Evolutionary conservation across 2,888 invertebrate genomes (phyloP).

Genomic region (Nematopogon swammerdamellus): DNA sequence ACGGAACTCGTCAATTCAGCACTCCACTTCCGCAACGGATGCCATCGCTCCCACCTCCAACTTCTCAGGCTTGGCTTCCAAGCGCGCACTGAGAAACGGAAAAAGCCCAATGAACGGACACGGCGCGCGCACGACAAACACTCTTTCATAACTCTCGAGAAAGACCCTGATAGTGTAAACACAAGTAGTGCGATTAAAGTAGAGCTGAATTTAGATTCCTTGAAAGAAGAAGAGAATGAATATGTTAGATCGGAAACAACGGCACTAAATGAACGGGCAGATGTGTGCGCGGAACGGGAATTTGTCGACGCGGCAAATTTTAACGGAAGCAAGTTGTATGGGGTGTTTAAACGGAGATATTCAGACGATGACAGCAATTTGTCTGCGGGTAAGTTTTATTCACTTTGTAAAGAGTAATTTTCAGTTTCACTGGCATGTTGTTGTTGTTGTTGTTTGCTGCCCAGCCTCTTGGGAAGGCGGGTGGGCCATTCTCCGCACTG

Average conservation of each 20-base stretch:
- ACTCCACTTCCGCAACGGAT: slow-evolving; percentile 8
- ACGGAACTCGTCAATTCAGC: slow-evolving; percentile 8
- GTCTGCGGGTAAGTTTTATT: background rate
- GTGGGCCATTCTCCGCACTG: no score
- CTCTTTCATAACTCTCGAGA: slow-evolving; percentile 2
- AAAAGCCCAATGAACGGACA: slow-evolving; percentile 1
- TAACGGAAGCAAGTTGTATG: background rate
- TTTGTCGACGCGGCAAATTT: background rate
- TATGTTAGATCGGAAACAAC: background rate
- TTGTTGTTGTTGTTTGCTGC: no score
- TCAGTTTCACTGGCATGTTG: no score
- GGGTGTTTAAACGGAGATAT: background rate
- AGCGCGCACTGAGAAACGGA: background rate
- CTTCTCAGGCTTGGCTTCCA: slow-evolving; percentile 7
- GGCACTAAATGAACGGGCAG: background rate
- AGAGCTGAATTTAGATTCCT: background rate
- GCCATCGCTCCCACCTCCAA: slow-evolving; percentile 8
- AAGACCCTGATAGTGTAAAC: background rate
- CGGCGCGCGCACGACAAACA: no score
- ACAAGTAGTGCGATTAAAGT: background rate
- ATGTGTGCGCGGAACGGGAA: background rate
- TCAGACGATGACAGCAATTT: background rate
- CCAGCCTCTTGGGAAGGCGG: no score
- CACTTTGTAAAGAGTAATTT: no score
- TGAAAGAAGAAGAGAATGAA: slow-evolving; percentile 1